A percentile compares a stretch with the other conserved stretches of the same genome.
Conservation (phyloP, 1,140 invertebrate genomes). For the Zaprionus gabonicus region DNA sequence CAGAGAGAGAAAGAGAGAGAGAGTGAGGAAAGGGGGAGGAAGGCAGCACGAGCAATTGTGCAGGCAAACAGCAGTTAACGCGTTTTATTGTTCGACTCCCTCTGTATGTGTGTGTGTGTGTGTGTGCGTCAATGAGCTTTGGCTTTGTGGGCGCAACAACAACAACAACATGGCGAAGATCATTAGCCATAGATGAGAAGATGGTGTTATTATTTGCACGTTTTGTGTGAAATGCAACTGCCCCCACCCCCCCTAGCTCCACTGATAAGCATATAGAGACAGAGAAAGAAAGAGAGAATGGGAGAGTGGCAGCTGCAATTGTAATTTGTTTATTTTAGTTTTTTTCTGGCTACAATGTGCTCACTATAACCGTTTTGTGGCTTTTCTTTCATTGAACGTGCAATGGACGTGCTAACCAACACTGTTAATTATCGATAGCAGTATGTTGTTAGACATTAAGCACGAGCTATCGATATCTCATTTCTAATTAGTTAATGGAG, state of each 20-base stretch:
- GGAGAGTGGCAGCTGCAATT: background rate
- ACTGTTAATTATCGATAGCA: no score
- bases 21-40: no score
- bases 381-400: background rate
- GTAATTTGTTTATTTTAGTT: background rate
- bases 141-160: constrained; percentile 27
- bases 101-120: constrained; percentile 20
- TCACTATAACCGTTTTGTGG: background rate
- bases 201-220: constrained; percentile 82
- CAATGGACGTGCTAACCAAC: no score
- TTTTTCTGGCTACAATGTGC: background rate
- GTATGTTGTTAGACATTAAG: no score
- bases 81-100: constrained; percentile 69
- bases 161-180: constrained; percentile 64
- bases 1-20: no score
- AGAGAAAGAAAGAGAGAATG: background rate
- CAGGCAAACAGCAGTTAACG: constrained; percentile 76
- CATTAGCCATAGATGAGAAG: constrained; percentile 65
- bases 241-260: constrained; percentile 4
- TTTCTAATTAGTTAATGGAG: no score
- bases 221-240: constrained; percentile 74
- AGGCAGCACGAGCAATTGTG: constrained; percentile 43
- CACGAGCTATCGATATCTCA: no score
- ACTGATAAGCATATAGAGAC: background rate
- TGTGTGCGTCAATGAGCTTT: constrained; percentile 46